Base-by-base conservation (phyloP, 2,888 invertebrate genomes). In the Adela reaumurella region DNA sequence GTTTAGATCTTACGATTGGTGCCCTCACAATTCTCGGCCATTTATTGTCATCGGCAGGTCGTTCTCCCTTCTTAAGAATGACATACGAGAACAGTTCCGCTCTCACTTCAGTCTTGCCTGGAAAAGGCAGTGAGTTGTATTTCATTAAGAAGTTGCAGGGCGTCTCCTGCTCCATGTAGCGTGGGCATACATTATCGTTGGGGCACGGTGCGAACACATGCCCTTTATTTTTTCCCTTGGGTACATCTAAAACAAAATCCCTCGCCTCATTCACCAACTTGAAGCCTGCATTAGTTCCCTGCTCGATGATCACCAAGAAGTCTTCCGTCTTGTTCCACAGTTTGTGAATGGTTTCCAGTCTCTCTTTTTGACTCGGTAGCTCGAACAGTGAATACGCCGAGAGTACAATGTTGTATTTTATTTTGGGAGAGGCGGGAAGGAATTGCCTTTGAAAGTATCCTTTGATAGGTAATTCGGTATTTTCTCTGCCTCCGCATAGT, bases 131-230 rank as follows among this genome's bases (percentile, higher is more conserved):
- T 0, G 83, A 68, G 53, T 82, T 69, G 59, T 88, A 92, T 17
- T 73, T 62, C 46, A 86, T 81, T 55, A 84, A 65, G 64, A 92
- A 94, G 62, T 90, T 92, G 58, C 95, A 96, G 0, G 92, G 91
- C 0, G 85, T 87, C 5, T 83, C 68, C 48, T 87, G 83, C 49
- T 80, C 69, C 18, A 80, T 49, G 54, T 83, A 82, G 55, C 89
- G 79, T 0, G 97, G 97, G 63, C 97, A 97, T 0, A 74, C 59
- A 18, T 71, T 64, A 58, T 94, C 90, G 60, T 94, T 93, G 0
- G 95, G 90, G 64, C 97, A 97, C 80, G 94, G 94, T 44, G 92
- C 85, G 64, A 91, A 88, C 0, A 90, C 85, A 56, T 87, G 83
- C 0, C 83, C 86, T 24, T 62, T 62, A 16, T 63, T 66, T 43